Evolutionary conservation across 2,888 invertebrate species (phyloP), one percentile per base, ranked within the genome.

Genomic region (Acrobeloides nanus): DNA sequence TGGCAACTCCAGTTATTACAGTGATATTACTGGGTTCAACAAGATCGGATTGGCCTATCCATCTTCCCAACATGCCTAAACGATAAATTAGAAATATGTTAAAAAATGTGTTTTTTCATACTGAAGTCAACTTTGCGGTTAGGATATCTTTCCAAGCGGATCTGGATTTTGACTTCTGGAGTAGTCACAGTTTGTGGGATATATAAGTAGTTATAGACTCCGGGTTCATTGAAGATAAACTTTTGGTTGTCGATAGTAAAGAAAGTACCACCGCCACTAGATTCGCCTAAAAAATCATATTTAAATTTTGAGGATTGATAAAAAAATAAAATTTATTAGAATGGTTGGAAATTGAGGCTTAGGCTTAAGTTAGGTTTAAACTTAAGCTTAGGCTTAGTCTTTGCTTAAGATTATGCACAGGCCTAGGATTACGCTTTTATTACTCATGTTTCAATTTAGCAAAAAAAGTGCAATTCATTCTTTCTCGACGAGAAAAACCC

Each of bases 251-350:
- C 92, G 73, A 72, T 92, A 0, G 92, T 92, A 20, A 87, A 82
- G 55, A 93, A 81, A 73, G 93, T 90, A 0, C 92, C 92, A 74
- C 90, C 92, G 18, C 93, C 93, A 69, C 87, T 89, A 25, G 88
- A 84, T 20, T 85, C 83, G 1, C 85, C 90, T 81, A 64, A 25
- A 69, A 59, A 34, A 27, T 24, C 21, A n/a, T 17, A 37, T 20
- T 12, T n/a, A 10, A 26, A 10, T 23, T 5, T 37, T 10, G 17
- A 38, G 2, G 18, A 32, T 34, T 25, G 12, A 12, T 27, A n/a
- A 34, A n/a, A 3, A 24, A 25, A 39, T 17, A 18, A 33, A 3
- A 24, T 3, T n/a, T 17, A 15, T 12, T 15, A 34, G 18, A 33
- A 25, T 17, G n/a, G n/a, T n/a, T n/a, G n/a, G n/a, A n/a, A n/a